Base-by-base conservation (phyloP, 2,888 invertebrate species). In the Cosmia pyralina region DNA sequence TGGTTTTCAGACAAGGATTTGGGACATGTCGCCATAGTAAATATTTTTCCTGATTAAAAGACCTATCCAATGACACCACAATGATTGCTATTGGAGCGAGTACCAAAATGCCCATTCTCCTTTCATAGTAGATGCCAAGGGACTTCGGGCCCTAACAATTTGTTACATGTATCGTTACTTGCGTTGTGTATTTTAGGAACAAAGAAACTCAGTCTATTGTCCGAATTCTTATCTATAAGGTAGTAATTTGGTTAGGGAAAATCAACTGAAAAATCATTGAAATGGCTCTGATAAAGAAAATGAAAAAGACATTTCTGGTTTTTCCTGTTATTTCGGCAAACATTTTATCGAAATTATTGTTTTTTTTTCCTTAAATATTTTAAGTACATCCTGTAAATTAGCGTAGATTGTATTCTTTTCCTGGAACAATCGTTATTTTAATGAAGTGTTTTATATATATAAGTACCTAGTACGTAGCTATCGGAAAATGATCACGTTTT, bases 151-250 rank as follows among this genome's bases (percentile, higher is more conserved):
- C 82, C 75, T 72, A 79, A 86, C 87, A 91, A 92, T 93, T 93
- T 92, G 92, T 93, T 88, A 90, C 87, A 87, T 90, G 88, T 93
- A 92, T 93, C 90, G 90, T 87, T 88, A 89, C 89, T 88, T 90
- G 89, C 86, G 81, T 88, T 85, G 63, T 88, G 84, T 88, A 89
- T 92, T 90, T 88, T 86, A 77, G 72, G 86, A 88, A 91, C 91
- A 90, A 92, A 92, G 92, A 92, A 91, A 88, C 87, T 77, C 73
- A 67, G 85, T 68, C 87, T 81, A 87, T 91, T 92, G 91, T 90
- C 83, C 83, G 69, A 79, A 79, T 73, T 79, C 84, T 88, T 89
- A 89, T 89, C 86, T 86, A 67, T 75, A 73, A 77, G 63, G 70
- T 68, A 58, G 74, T 76, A 66, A 81, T 85, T 77, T 79, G 72